phyloP scores from a whole-genome alignment of 1,140 invertebrate genomes.

The Brachystomella parvula region DNA sequence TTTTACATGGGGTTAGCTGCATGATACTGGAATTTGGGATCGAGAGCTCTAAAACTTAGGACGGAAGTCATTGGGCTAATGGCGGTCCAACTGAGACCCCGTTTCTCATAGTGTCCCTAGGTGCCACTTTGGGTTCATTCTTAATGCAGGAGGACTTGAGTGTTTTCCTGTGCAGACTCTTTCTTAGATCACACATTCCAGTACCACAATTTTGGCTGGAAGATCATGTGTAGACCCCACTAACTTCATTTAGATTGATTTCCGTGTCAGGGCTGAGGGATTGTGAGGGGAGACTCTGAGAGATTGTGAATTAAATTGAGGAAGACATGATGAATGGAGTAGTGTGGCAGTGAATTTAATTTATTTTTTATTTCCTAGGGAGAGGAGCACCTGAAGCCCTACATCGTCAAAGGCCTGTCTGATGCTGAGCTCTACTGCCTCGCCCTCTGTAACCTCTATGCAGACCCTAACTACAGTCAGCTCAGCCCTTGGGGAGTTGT shows the following conservation, averaged over 20 bases:
- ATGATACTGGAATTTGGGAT: background rate
- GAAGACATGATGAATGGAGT: background rate
- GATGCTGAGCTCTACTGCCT: slow-evolving; percentile 94
- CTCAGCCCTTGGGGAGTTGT: slow-evolving; percentile 89
- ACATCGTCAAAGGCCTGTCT: slow-evolving; percentile 80
- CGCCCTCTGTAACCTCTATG: slow-evolving; percentile 91
- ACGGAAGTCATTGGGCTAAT: too few species aligned
- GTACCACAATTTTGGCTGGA: too few species aligned
- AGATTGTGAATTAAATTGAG: background rate
- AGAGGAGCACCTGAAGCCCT: slow-evolving; percentile 85
- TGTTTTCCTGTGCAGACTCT: background rate
- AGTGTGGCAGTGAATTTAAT: background rate
- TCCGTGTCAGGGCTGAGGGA: background rate
- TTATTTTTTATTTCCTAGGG: slow-evolving; percentile 52
- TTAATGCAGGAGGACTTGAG: background rate
- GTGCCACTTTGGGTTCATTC: background rate
- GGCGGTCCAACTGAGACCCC: too few species aligned
- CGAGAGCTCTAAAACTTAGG: too few species aligned
- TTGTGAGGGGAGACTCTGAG: background rate
- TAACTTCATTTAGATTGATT: slow-evolving; percentile 6
- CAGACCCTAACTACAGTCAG: slow-evolving; percentile 89
- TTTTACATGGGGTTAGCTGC: background rate
- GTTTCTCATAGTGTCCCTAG: background rate
- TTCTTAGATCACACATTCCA: background rate
- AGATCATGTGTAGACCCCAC: too few species aligned